Evolutionary conservation across 1,140 invertebrate species (phyloP).

Genomic region (Euura saliciscinereae): DNA sequence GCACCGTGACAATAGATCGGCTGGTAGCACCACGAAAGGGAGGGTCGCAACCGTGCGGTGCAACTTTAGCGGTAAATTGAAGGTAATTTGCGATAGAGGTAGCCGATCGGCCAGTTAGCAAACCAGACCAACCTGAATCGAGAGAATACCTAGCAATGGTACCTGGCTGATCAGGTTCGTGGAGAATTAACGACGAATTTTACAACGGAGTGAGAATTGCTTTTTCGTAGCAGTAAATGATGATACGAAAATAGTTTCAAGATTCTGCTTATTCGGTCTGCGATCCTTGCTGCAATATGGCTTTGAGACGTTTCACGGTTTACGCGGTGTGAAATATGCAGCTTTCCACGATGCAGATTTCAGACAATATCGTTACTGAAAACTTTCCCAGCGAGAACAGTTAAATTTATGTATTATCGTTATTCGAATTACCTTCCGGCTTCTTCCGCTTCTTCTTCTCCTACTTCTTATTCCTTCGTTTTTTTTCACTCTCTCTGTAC

Average conservation of each 20-base stretch:
- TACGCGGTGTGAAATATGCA: not conserved
- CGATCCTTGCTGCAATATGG: too few species aligned
- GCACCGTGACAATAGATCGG: constrained; percentile 1
- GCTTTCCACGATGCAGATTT: constrained; percentile 2
- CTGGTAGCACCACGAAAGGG: not conserved
- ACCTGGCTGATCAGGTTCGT: not conserved
- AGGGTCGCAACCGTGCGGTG: constrained; percentile 21
- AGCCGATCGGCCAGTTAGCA: constrained; percentile 40
- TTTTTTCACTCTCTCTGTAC: not conserved
- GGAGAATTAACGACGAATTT: not conserved
- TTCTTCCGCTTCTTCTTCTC: not conserved
- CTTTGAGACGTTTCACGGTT: too few species aligned
- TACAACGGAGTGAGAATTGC: too few species aligned
- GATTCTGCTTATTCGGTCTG: not conserved
- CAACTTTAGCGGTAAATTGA: constrained; percentile 45
- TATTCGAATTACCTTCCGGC: constrained; percentile 7
- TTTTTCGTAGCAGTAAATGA: too few species aligned
- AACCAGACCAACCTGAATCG: constrained; percentile 21
- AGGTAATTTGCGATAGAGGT: constrained; percentile 45
- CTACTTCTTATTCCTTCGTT: not conserved
- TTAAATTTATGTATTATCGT: constrained; percentile 8
- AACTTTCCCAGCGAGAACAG: constrained; percentile 2
- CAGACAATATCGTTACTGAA: constrained; percentile 1
- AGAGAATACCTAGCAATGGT: not conserved
- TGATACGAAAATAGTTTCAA: too few species aligned